Conservation (phyloP, 1,140 invertebrate species). For the Nasonia longicornis region DNA sequence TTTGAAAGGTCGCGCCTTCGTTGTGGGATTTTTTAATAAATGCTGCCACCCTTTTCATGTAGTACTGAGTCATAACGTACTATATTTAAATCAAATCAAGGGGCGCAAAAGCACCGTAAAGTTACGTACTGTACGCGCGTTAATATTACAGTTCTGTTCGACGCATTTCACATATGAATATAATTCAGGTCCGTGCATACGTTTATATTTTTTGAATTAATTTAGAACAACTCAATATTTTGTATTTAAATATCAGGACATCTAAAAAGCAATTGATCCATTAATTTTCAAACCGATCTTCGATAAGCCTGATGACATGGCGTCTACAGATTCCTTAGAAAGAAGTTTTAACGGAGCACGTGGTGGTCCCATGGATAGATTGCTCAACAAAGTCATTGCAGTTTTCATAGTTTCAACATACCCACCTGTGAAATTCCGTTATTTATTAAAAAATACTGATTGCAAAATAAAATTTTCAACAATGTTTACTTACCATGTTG, state of each 20-base stretch:
- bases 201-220: too few relatives aligned
- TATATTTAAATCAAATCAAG: too few relatives aligned
- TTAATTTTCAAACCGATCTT: constrained; percentile 29
- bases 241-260: neutral
- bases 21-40: neutral
- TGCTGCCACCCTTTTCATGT: neutral
- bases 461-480: constrained; percentile 23
- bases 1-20: neutral
- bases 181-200: too few relatives aligned
- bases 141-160: too few relatives aligned
- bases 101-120: too few relatives aligned
- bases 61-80: too few relatives aligned
- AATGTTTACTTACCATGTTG: constrained; percentile 43
- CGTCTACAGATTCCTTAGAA: constrained; percentile 53
- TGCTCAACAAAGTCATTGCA: constrained; percentile 73
- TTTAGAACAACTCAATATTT: too few relatives aligned
- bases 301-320: constrained; percentile 51
- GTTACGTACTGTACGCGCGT: too few relatives aligned
- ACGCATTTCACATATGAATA: too few relatives aligned
- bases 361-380: constrained; percentile 72
- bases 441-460: neutral
- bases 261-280: neutral
- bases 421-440: constrained; percentile 62
- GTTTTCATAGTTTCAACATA: constrained; percentile 77
- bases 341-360: constrained; percentile 69